A percentile compares a stretch with the other conserved stretches of the same genome.
phyloP scores from a whole-genome alignment of 2,113 vertebrate genomes.

The rabbit (Oryctolagus cuniculus) region mOryCun1.1 NC_091432.1:67072001-67072500 shows the following conservation, averaged over 20 bases:
- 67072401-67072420: constrained; percentile 27
- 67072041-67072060: constrained; percentile 42
- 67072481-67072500: neutral
- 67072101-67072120: neutral
- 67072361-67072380: constrained; percentile 21
- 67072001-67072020: neutral
- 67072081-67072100: neutral
- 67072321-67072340: neutral
- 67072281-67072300: neutral
- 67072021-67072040: neutral
- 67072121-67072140: neutral
- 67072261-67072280: neutral
- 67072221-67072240: neutral
- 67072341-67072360: constrained; percentile 2
- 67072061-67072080: constrained; percentile 12
- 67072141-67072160: neutral
- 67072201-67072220: neutral
- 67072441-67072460: constrained; percentile 18
- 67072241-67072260: neutral
- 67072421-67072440: neutral
- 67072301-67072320: constrained; percentile 27
- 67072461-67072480: neutral
- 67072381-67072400: neutral
- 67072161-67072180: neutral
- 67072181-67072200: constrained; percentile 28